phyloP scores from a whole-genome alignment of 2,113 vertebrate genomes.

The Oreochromis tanganicae region DNA sequence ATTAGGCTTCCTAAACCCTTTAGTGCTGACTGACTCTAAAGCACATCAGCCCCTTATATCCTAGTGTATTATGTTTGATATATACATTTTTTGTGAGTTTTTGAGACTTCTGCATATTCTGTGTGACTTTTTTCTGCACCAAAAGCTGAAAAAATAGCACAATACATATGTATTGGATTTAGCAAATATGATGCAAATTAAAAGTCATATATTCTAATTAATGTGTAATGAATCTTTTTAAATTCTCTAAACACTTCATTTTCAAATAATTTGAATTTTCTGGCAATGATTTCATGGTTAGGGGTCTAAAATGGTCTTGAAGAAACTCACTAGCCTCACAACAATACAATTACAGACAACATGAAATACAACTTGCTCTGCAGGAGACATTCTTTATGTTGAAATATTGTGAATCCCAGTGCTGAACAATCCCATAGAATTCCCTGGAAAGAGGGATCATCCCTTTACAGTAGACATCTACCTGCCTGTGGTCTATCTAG shows the following conservation, averaged over 20 bases:
- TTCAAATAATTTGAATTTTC: neutral
- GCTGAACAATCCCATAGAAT: neutral
- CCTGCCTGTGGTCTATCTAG: neutral
- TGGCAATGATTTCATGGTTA: neutral
- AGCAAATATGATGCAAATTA: neutral
- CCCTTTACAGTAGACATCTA: neutral
- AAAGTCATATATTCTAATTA: neutral
- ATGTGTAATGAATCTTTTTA: neutral
- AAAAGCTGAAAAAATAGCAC: neutral
- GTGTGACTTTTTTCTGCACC: fast-evolving
- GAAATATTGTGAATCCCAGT: neutral
- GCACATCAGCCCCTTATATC: neutral
- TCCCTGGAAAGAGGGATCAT: neutral
- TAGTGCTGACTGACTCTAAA: neutral
- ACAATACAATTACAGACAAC: neutral
- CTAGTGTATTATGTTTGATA: neutral
- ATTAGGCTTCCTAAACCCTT: neutral
- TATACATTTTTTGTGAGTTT: neutral
- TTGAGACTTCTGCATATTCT: neutral
- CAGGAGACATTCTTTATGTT: neutral
- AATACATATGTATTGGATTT: fast-evolving
- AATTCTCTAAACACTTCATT: neutral
- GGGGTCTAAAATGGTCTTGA: neutral
- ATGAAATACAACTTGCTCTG: neutral
- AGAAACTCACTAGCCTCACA: neutral